A percentile compares a stretch with the other conserved stretches of the same genome.
Evolutionary conservation across 2,113 vertebrate genomes (phyloP).

Genomic region (Colius striatus): DNA sequence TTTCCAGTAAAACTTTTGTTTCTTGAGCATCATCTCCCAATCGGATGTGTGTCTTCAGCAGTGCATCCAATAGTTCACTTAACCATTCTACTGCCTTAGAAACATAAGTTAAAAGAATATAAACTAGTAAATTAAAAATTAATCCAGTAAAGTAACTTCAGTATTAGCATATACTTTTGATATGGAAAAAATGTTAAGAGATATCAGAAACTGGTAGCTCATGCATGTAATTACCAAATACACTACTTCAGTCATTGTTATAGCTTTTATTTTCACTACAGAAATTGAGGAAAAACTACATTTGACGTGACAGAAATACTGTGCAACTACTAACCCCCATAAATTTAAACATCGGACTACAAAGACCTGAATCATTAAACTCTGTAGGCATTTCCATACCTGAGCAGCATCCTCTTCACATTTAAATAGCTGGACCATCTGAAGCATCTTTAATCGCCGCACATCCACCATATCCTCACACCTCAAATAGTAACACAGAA

Average conservation of each 20-base stretch:
- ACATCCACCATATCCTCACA: constrained; percentile 96
- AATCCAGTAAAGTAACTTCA: not conserved
- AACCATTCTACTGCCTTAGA: constrained; percentile 95
- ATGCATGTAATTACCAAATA: not conserved
- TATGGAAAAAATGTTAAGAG: not conserved
- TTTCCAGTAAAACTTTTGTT: constrained; percentile 94
- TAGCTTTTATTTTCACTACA: not conserved
- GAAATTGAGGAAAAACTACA: not conserved
- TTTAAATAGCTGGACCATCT: constrained; percentile 99
- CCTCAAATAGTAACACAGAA: constrained; percentile 59
- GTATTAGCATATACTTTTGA: not conserved
- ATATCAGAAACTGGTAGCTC: not conserved
- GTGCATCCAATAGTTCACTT: constrained; percentile 91
- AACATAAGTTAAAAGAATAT: not conserved
- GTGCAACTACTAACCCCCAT: not conserved
- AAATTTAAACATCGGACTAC: not conserved
- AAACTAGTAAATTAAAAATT: not conserved
- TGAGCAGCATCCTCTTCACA: constrained; percentile 97
- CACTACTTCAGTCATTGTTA: not conserved
- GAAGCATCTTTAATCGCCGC: constrained; percentile 95
- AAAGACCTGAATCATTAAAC: not conserved
- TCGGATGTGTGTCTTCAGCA: constrained; percentile 93
- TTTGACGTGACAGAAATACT: not conserved
- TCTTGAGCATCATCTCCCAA: constrained; percentile 94
- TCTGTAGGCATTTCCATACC: constrained; percentile 63